A percentile compares a stretch with the other conserved stretches of the same genome.
These are phyloP conservation scores for Apis mellifera DNA, from an alignment of 1,140 invertebrate species.

Conservation along the genomic window Amel_HAv3.1 CM009942.2:7916501-7917000, in stretches of 20 bases:
- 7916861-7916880: background rate
- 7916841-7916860: background rate
- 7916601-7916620: slow-evolving; percentile 73
- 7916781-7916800: background rate
- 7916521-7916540: slow-evolving; percentile 79
- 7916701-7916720: too few relatives aligned
- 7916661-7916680: too few relatives aligned
- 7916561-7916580: slow-evolving; percentile 75
- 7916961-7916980: background rate
- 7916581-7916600: slow-evolving; percentile 78
- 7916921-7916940: background rate
- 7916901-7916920: too few relatives aligned
- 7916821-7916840: background rate
- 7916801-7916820: background rate
- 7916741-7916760: too few relatives aligned
- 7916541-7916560: slow-evolving; percentile 74
- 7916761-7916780: too few relatives aligned
- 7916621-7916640: background rate
- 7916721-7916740: too few relatives aligned
- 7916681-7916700: too few relatives aligned
- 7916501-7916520: slow-evolving; percentile 76
- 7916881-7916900: background rate
- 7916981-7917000: background rate
- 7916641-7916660: background rate
- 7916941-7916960: slow-evolving; percentile 2